phyloP scores from a whole-genome alignment of 2,797 vertebrate genomes.

The Manis crassicaudata region DNA sequence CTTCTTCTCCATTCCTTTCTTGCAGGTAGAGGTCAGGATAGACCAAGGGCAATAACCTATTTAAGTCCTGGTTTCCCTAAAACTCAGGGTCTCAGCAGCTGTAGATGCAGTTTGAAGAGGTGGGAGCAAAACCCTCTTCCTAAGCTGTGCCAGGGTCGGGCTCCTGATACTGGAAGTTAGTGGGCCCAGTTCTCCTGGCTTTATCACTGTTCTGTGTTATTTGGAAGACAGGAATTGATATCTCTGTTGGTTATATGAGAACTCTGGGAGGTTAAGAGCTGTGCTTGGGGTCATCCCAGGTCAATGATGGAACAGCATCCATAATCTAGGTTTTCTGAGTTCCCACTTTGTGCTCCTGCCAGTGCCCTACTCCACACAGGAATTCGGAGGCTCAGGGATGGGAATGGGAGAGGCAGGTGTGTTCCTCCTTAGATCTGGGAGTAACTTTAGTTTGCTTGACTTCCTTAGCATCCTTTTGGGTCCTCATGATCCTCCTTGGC shows the following conservation, averaged over 20 bases:
- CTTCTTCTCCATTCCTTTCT: background rate
- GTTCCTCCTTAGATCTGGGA: background rate
- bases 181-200: background rate
- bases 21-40: background rate
- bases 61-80: slow-evolving; percentile 26
- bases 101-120: background rate
- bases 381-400: background rate
- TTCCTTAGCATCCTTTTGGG: background rate
- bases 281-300: background rate
- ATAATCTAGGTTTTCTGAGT: background rate
- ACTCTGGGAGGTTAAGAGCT: background rate
- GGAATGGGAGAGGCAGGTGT: background rate
- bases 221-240: background rate
- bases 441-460: background rate
- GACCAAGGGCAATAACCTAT: background rate
- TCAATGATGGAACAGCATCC: background rate
- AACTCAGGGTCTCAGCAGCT: background rate
- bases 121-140: background rate
- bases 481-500: background rate
- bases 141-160: background rate
- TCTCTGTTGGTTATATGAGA: background rate
- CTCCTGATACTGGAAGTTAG: background rate
- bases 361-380: background rate
- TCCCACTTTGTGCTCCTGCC: background rate
- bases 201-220: background rate